Conservation (phyloP, 2,888 invertebrate genomes). For the Alloplasta piceator region DNA sequence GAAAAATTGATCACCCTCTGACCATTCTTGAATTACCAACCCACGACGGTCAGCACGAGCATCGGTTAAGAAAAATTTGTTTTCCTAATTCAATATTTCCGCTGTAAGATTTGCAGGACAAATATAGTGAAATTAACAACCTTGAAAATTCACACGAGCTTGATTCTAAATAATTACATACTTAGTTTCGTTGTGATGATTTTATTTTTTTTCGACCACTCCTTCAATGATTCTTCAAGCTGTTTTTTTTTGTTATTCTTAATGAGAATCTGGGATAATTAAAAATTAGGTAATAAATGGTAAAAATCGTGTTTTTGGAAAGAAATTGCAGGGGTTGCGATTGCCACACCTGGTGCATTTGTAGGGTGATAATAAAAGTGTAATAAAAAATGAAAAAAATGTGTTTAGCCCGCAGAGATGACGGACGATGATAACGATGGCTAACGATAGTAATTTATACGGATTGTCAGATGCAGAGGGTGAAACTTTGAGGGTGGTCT, state of each 20-base stretch:
- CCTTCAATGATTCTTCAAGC: too few relatives aligned
- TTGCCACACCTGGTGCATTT: not conserved
- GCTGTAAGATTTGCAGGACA: too few relatives aligned
- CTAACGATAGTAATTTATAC: not conserved
- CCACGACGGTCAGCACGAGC: too few relatives aligned
- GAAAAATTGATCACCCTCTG: not conserved
- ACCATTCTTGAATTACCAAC: too few relatives aligned
- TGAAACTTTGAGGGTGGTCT: not conserved
- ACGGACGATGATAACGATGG: conserved; percentile 1
- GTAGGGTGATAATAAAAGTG: not conserved
- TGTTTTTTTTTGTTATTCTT: too few relatives aligned
- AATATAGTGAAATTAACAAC: too few relatives aligned
- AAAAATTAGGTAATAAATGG: not conserved
- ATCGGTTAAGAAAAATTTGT: too few relatives aligned
- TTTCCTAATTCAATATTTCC: too few relatives aligned
- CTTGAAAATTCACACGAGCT: too few relatives aligned
- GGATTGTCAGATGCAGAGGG: not conserved
- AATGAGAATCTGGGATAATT: not conserved
- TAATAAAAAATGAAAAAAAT: not conserved
- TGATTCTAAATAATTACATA: too few relatives aligned
- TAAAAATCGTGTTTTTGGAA: not conserved
- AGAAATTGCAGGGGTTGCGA: not conserved
- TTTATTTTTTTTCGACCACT: too few relatives aligned
- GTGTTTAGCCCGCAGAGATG: not conserved
- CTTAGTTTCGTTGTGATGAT: too few relatives aligned